Evolutionary conservation across 1,140 invertebrate genomes (phyloP), one percentile per base, ranked within the genome.

Genomic region (Caenorhabditis remanei): DNA sequence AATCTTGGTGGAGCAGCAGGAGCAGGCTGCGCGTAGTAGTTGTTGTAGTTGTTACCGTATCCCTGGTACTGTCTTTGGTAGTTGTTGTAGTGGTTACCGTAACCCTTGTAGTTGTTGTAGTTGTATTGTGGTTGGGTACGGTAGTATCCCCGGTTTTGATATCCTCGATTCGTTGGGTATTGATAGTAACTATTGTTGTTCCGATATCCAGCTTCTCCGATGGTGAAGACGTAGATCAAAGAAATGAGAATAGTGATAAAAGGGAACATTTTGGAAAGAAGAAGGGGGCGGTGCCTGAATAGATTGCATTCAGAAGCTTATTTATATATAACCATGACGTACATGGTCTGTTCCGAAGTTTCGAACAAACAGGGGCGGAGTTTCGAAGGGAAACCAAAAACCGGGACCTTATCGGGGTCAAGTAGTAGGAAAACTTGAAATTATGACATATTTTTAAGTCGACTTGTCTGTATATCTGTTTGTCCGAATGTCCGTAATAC

Each of bases 191-290:
- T 13, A 4, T 53, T 13, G 50, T 53, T 13, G 16, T 53, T 53
- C 16, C 50, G 32, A 32, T 32, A 9, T 53, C 50, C 9, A 53
- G 9, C 16, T 13, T 53, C 16, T 53, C 50, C 50, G 16, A 13
- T 0, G 50, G 9, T 53, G 50, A 13, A 53, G 50, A 13, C 16
- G 50, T 53, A n/a, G 56, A 58, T 58, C 56, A 58, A 8, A 21
- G 19, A 58, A 19, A 58, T 58, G 21, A n/a, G 8, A n/a, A 58
- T 58, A 58, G n/a, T 16, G 19, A 58, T 21, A 16, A 21, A 19
- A 58, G 56, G n/a, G n/a, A n/a, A 58, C 56, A 58, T 58, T 58
- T 58, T 58, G 16, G 56, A n/a, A n/a, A 8, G 56, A n/a, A n/a
- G 0, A 8, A n/a, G 56, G 56, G 56, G 16, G 14, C 6, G 56